Conservation (phyloP, 2,888 invertebrate species). For the Eumerus sabulonum region DNA sequence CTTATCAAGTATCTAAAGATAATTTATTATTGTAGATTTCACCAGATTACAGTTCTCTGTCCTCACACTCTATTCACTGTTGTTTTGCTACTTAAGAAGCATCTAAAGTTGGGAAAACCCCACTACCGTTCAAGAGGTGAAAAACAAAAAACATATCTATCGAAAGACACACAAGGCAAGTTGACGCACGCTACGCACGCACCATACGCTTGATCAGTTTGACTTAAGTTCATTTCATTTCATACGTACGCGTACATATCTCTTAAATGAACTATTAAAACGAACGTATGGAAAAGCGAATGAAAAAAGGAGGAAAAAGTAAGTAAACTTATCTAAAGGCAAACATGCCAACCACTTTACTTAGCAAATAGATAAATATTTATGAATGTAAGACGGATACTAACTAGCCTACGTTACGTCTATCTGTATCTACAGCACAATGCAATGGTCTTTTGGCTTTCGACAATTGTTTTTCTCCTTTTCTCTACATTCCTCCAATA, state of each 20-base stretch:
- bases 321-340: conserved; percentile 56
- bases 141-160: not conserved
- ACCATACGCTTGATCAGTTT: too few species aligned
- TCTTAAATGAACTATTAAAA: conserved; percentile 15
- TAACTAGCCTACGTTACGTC: conserved; percentile 20
- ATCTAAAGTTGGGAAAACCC: conserved; percentile 23
- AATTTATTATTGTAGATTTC: conserved; percentile 67
- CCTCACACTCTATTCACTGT: conserved; percentile 9
- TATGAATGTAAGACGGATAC: conserved; percentile 55
- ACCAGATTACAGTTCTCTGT: conserved; percentile 50
- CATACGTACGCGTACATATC: conserved; percentile 22
- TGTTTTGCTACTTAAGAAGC: conserved; percentile 56
- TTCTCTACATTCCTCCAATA: not conserved
- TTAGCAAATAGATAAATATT: conserved; percentile 64
- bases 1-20: conserved; percentile 64
- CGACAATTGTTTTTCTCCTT: not conserved
- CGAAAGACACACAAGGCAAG: not conserved
- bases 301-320: conserved; percentile 16
- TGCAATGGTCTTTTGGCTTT: conserved; percentile 16
- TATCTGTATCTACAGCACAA: not conserved
- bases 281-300: not conserved
- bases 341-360: conserved; percentile 61
- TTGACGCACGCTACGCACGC: conserved; percentile 10
- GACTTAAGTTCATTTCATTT: conserved; percentile 6
- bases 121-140: conserved; percentile 15